Evolutionary conservation across 2,797 vertebrate genomes (phyloP), one percentile per base, ranked within the genome.

Genomic region (Poecilia picta): DNA sequence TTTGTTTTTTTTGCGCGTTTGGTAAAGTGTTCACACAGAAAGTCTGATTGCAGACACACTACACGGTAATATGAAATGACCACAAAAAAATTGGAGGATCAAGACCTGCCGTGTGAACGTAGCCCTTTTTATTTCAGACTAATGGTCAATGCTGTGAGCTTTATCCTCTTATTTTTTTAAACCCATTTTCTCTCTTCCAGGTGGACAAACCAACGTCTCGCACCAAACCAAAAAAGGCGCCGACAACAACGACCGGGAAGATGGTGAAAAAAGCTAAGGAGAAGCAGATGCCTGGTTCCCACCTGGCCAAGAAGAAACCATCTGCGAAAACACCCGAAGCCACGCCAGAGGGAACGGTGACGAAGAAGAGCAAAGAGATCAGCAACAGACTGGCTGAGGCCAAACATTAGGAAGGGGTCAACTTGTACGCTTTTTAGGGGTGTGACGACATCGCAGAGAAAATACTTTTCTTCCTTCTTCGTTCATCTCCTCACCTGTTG

Each of bases 311-410:
- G 97, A 99, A 99, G 95, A 99, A 98, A 95, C 90, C 93, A 0
- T 72, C 94, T 0, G 93, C 93, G 82, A 93, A 82, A 41, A 73
- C 95, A 80, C 76, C 94, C 28, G 91, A 96, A 75, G 47, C 97
- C 77, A 97, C 94, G 71, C 94, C 97, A 8, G 97, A 97, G 0
- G 97, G 95, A n/a, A 96, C 94, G 0, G 96, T 97, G 88, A 97
- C 97, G 89, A 98, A 98, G 96, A 98, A 97, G 91, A 98, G 97
- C 92, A 98, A 98, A 96, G 98, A 99, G 96, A 98, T 99, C 85
- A 99, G 98, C 95, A 99, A 99, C 94, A 99, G 98, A 97, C 96
- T 99, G 95, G 98, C 98, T 80, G 98, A 99, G 90, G 97, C 97
- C 3, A 98, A 99, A 95, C 97, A 99, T 92, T 99, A 96, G 96